A percentile compares a stretch with the other conserved stretches of the same genome.
phyloP scores from a whole-genome alignment of 2,113 vertebrate genomes.

The Speoplatyrhinus poulsoni region DNA sequence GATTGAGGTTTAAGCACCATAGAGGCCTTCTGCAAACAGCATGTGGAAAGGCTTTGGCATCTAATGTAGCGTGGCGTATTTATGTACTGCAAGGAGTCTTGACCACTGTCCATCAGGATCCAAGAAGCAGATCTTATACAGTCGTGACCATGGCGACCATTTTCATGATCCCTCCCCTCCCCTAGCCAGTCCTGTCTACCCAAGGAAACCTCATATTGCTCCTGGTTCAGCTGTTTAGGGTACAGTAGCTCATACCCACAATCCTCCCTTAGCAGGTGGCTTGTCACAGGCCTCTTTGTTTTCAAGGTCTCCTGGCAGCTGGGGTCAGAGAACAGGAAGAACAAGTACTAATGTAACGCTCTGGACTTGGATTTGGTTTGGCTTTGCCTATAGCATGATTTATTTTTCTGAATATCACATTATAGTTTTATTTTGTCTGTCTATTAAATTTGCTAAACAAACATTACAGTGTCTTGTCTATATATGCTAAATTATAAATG shows the following conservation, averaged over 20 bases:
- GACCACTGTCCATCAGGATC: constrained; percentile 62
- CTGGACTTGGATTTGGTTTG: neutral
- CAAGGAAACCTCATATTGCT: constrained; percentile 34
- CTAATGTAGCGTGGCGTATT: constrained; percentile 77
- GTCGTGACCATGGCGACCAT: constrained; percentile 23
- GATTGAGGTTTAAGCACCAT: constrained; percentile 55
- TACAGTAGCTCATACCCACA: constrained; percentile 62
- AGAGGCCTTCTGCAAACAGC: constrained; percentile 75
- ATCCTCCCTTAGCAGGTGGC: constrained; percentile 65
- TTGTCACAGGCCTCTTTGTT: constrained; percentile 58
- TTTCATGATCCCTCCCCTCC: constrained; percentile 19
- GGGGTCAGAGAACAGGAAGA: constrained; percentile 25
- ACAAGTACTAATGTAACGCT: constrained; percentile 10
- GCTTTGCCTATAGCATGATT: constrained; percentile 6
- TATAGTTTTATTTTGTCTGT: no score
- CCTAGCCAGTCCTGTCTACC: constrained; percentile 15
- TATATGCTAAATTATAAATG: no score
- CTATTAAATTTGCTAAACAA: no score
- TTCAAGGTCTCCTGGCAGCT: constrained; percentile 40
- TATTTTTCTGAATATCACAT: constrained; percentile 4
- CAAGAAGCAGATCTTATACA: constrained; percentile 34
- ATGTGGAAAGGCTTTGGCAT: constrained; percentile 75
- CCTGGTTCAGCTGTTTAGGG: constrained; percentile 66
- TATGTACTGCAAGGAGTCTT: constrained; percentile 65
- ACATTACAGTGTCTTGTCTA: no score